Evolutionary conservation across 2,888 invertebrate species (phyloP).

Genomic region (Tetragonula carbonaria): DNA sequence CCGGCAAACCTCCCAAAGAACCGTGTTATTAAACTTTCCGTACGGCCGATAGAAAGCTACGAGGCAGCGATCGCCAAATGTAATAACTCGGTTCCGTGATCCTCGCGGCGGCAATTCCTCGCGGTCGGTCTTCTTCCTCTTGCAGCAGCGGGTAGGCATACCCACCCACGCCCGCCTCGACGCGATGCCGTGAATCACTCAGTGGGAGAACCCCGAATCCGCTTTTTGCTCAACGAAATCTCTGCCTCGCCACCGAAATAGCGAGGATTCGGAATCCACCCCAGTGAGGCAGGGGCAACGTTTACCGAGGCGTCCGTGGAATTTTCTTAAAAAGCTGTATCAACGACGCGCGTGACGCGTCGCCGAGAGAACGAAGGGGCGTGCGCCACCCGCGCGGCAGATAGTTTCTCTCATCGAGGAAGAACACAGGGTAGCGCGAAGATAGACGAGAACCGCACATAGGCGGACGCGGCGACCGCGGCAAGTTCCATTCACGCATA

Average conservation of each 20-base stretch:
- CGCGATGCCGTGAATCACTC: too few relatives aligned
- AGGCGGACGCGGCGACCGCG: slow-evolving; percentile 68
- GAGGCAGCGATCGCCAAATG: slow-evolving; percentile 42
- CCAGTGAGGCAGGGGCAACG: not conserved
- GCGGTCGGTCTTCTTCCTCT: not conserved
- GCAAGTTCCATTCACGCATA: slow-evolving; percentile 83
- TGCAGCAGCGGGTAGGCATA: not conserved
- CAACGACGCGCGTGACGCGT: slow-evolving; percentile 26
- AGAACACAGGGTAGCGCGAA: slow-evolving; percentile 36
- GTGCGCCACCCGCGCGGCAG: slow-evolving; percentile 6
- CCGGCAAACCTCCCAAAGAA: slow-evolving; percentile 18
- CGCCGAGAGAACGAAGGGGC: not conserved
- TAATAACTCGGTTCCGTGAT: slow-evolving; percentile 47
- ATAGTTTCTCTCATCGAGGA: slow-evolving; percentile 38
- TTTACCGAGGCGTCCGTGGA: not conserved
- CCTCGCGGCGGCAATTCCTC: slow-evolving; percentile 38
- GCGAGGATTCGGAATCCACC: not conserved
- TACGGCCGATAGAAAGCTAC: not conserved
- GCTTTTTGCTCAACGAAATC: not conserved
- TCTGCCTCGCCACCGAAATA: not conserved
- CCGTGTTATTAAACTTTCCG: slow-evolving; percentile 52
- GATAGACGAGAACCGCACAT: slow-evolving; percentile 54
- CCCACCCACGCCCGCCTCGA: not conserved
- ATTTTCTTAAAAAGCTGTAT: slow-evolving; percentile 50
- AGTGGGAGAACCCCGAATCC: not conserved